Conservation (phyloP, 2,113 vertebrate species). For the Isurus oxyrinchus region DNA sequence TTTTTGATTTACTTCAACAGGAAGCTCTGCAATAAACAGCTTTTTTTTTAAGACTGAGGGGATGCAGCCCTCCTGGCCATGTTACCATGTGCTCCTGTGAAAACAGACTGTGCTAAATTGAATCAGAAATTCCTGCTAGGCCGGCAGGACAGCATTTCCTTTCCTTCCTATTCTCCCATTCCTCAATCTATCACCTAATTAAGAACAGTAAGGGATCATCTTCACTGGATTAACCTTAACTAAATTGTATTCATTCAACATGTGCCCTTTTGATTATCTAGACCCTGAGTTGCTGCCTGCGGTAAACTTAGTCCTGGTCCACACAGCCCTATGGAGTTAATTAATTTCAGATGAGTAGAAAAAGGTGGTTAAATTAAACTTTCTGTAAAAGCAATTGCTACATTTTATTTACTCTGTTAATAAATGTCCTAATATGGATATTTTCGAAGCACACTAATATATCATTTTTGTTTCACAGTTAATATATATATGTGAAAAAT, state of each 20-base stretch:
- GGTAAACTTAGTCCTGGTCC: conserved; percentile 56
- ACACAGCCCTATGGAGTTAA: conserved; percentile 75
- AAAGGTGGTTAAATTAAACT: conserved; percentile 41
- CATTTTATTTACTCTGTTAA: neutral
- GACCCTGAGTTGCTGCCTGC: conserved; percentile 62
- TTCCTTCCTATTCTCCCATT: conserved; percentile 73
- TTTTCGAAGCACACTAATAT: neutral
- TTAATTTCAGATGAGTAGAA: conserved; percentile 77
- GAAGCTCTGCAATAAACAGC: conserved; percentile 39
- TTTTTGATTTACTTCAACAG: conserved; percentile 49
- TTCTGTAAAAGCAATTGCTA: conserved; percentile 1
- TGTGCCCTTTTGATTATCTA: conserved; percentile 75
- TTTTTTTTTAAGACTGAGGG: conserved; percentile 37
- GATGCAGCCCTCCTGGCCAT: conserved; percentile 42
- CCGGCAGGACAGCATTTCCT: conserved; percentile 66
- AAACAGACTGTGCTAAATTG: conserved; percentile 72
- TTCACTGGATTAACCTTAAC: conserved; percentile 77
- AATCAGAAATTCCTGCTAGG: conserved; percentile 79
- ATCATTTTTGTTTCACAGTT: neutral
- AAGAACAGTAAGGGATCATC: conserved; percentile 69
- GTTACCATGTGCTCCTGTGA: conserved; percentile 76
- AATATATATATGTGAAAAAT: neutral
- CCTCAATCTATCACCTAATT: conserved; percentile 76
- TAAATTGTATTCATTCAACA: conserved; percentile 73
- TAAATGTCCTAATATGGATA: neutral